Conservation (phyloP, 2,797 vertebrate genomes). For the Enteromius afrohamiltoni region DNA sequence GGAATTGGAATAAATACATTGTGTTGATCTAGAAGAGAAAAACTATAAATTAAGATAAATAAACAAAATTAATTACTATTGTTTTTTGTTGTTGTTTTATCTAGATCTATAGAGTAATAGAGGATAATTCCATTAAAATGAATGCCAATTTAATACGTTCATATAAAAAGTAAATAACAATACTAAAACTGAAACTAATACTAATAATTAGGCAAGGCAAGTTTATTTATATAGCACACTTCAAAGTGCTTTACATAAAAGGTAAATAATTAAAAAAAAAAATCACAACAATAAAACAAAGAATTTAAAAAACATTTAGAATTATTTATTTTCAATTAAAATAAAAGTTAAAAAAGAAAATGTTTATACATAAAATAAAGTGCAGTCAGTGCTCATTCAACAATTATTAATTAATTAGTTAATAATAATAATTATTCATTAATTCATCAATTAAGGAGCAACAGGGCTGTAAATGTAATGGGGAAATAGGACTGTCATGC, state of each 20-base stretch:
- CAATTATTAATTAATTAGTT: neutral
- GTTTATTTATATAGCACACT: no score
- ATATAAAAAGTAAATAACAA: neutral
- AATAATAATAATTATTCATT: neutral
- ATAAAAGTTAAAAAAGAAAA: no score
- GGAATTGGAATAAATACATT: neutral
- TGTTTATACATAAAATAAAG: no score
- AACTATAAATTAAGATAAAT: neutral
- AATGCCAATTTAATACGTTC: neutral
- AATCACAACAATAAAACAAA: no score
- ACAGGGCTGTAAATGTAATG: neutral
- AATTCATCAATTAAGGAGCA: neutral
- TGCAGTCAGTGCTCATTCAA: no score
- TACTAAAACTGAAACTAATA: neutral
- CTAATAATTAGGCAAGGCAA: neutral
- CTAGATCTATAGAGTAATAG: neutral
- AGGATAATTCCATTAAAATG: neutral
- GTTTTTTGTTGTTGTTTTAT: neutral
- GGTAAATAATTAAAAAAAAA: no score
- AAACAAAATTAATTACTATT: neutral
- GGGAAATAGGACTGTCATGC: neutral
- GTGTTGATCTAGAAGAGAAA: neutral
- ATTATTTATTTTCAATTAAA: no score
- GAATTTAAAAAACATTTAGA: no score
- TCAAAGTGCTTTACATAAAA: no score